These are phyloP conservation scores for Sander lucioperca DNA, from an alignment of 2,113 vertebrate species.

Conservation along the genomic window DNA sequence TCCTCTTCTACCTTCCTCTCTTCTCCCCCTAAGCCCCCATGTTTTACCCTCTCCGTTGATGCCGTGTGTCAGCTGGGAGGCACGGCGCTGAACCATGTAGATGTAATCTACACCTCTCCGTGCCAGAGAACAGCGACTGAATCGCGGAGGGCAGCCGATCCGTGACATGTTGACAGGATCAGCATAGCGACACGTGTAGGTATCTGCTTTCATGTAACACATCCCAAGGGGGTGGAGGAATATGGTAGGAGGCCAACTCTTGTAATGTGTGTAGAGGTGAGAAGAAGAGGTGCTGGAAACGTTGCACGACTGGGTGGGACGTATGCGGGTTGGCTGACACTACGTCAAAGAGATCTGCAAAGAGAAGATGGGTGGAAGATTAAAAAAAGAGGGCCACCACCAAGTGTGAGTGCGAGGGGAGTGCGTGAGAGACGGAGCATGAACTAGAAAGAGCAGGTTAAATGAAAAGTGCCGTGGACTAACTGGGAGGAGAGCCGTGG, in stretches of 20 bases:
- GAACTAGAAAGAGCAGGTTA: constrained; percentile 21
- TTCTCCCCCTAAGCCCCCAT: not conserved
- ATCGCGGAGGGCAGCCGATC: constrained; percentile 61
- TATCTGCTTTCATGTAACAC: constrained; percentile 75
- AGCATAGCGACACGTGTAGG: constrained; percentile 67
- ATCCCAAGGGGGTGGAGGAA: constrained; percentile 28
- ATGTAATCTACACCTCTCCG: constrained; percentile 78
- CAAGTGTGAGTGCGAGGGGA: not conserved
- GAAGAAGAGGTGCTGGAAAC: constrained; percentile 16
- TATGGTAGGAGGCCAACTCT: constrained; percentile 29
- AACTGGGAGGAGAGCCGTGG: not conserved
- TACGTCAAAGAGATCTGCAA: not conserved
- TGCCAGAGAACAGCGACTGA: constrained; percentile 59
- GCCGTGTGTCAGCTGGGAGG: constrained; percentile 56
- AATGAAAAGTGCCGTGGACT: not conserved
- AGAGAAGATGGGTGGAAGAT: constrained; percentile 18
- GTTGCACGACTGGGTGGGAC: constrained; percentile 17
- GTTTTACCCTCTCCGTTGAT: constrained; percentile 26
- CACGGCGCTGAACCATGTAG: constrained; percentile 52
- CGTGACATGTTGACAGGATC: constrained; percentile 73
- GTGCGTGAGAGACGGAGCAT: not conserved
- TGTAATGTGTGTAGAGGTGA: constrained; percentile 26
- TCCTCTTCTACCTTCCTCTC: constrained; percentile 9
- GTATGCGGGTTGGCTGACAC: not conserved
- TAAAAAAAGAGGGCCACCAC: not conserved